A percentile compares a stretch with the other conserved stretches of the same genome.
These are phyloP conservation scores for cattle (Bos taurus) DNA, from an alignment of 2,113 vertebrate species.

Conservation along the genomic window DNA sequence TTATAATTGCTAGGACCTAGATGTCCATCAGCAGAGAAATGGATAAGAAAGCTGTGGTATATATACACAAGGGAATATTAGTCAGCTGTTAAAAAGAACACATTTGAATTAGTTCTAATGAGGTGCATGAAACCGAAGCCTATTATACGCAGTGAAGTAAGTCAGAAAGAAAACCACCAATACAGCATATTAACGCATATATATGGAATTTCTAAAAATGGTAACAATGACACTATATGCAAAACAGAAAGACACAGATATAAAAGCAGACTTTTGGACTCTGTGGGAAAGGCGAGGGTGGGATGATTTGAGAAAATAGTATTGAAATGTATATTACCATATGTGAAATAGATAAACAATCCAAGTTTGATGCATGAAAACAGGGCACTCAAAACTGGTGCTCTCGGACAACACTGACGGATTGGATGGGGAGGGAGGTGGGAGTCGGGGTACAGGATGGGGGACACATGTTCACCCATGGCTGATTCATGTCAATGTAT, in stretches of 20 bases:
- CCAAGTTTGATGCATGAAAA: neutral
- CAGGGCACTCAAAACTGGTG: neutral
- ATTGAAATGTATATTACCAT: neutral
- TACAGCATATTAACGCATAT: neutral
- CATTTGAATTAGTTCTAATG: neutral
- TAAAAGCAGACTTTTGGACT: neutral
- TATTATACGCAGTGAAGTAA: neutral
- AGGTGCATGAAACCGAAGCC: neutral
- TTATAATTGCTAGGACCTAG: neutral
- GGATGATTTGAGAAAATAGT: neutral
- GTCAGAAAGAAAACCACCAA: neutral
- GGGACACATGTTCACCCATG: neutral
- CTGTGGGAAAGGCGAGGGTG: neutral
- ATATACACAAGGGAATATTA: neutral
- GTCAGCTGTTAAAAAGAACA: neutral
- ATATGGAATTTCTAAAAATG: neutral
- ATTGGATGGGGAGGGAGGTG: accelerated
- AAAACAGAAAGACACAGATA: neutral
- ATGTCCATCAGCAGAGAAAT: neutral
- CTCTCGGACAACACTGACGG: neutral
- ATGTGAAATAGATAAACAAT: neutral
- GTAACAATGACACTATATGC: neutral
- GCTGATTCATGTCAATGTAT: neutral
- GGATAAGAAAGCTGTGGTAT: neutral
- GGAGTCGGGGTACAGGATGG: neutral